Percentiles rank a stretch among this genome's conserved stretches.
These are phyloP conservation scores for Hypena proboscidalis DNA, from an alignment of 2,888 invertebrate genomes.

Conservation along the genomic window DNA sequence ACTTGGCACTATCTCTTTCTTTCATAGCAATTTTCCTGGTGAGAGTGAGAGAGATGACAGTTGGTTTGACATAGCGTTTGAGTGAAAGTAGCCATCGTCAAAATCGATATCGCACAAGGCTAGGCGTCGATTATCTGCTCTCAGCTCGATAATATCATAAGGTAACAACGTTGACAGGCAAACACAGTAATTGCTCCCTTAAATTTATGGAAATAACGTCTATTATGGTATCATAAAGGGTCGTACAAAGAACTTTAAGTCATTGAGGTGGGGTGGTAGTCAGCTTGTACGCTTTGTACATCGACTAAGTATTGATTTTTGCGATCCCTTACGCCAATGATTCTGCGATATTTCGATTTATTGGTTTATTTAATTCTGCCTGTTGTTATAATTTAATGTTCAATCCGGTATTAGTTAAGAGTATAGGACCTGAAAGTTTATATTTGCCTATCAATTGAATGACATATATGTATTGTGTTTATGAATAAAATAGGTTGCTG, in stretches of 20 bases:
- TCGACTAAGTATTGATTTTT: slow-evolving; percentile 75
- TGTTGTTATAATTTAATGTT: no score
- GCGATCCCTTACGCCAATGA: slow-evolving; percentile 60
- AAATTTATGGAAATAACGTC: fast-evolving
- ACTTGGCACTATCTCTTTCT: slow-evolving; percentile 48
- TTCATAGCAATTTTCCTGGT: slow-evolving; percentile 16
- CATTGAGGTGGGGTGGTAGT: slow-evolving; percentile 27
- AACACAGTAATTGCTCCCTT: slow-evolving; percentile 24
- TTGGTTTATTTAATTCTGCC: slow-evolving; percentile 56
- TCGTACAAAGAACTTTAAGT: slow-evolving; percentile 29
- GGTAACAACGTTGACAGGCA: slow-evolving; percentile 23
- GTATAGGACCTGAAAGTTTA: no score
- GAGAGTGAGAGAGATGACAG: slow-evolving; percentile 50
- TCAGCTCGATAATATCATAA: slow-evolving; percentile 39
- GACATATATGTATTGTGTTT: no score
- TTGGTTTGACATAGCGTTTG: slow-evolving; percentile 45
- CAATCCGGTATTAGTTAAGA: no score
- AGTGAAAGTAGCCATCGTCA: slow-evolving; percentile 68
- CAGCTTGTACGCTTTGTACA: slow-evolving; percentile 56
- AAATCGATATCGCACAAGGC: slow-evolving; percentile 86
- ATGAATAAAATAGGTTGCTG: no score
- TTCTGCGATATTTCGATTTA: slow-evolving; percentile 68
- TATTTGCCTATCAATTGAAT: no score
- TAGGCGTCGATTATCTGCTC: slow-evolving; percentile 84
- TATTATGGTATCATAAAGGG: slow-evolving; percentile 17